Evolutionary conservation across 2,888 invertebrate species (phyloP).

Genomic region (Cryptus armator): DNA sequence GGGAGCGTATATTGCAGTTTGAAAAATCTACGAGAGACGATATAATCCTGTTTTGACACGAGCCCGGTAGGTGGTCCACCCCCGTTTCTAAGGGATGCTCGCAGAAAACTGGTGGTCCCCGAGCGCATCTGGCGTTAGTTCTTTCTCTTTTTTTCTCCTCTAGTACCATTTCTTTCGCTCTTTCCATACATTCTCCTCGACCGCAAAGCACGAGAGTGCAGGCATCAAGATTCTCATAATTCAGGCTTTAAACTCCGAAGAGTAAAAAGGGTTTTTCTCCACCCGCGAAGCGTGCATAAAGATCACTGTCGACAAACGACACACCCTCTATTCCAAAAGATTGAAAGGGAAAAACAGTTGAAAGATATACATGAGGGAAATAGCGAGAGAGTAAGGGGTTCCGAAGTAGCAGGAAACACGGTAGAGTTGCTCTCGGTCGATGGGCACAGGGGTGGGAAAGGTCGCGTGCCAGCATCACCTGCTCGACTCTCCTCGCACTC

Average conservation of each 20-base stretch:
- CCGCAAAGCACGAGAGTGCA: constrained; percentile 26
- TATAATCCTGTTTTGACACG: constrained; percentile 80
- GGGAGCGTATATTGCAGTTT: constrained; percentile 28
- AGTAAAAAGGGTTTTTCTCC: constrained; percentile 62
- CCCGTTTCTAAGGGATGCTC: constrained; percentile 65
- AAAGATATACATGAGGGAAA: constrained; percentile 36
- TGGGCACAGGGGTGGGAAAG: constrained; percentile 64
- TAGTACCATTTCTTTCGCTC: constrained; percentile 36
- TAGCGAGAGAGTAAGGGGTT: constrained; percentile 19
- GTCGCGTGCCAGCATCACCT: constrained; percentile 83
- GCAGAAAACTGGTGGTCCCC: constrained; percentile 69
- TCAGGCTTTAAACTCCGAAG: constrained; percentile 61
- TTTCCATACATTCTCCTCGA: neutral
- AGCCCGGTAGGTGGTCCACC: constrained; percentile 77
- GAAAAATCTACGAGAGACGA: constrained; percentile 65
- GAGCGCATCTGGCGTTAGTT: constrained; percentile 73
- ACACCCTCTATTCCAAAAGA: constrained; percentile 53
- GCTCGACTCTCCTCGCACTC: constrained; percentile 64
- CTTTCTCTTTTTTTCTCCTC: constrained; percentile 53
- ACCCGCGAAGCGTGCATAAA: constrained; percentile 35
- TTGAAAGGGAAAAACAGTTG: constrained; percentile 48
- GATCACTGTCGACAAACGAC: constrained; percentile 61
- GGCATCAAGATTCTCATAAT: constrained; percentile 75
- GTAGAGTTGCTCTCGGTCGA: constrained; percentile 53
- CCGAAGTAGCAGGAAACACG: constrained; percentile 21